Percentiles rank a stretch among this genome's conserved stretches.
phyloP scores from a whole-genome alignment of 2,888 invertebrate species.

The Drosophila sordidapex region DNA sequence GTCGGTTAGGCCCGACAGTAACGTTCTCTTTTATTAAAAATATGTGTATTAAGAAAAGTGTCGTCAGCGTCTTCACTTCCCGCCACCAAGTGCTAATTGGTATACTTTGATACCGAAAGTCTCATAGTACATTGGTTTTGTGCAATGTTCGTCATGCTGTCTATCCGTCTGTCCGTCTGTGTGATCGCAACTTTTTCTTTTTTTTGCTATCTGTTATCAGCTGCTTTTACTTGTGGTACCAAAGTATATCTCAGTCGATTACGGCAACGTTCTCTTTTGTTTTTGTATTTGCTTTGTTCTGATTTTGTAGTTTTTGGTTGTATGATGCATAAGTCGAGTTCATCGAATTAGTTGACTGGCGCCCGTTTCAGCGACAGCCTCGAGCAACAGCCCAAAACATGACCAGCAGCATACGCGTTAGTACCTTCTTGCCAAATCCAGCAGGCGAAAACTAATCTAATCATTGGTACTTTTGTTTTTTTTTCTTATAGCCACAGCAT shows the following conservation, averaged over 20 bases:
- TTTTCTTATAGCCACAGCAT: conserved; percentile 42
- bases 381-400: conserved; percentile 23
- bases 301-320: conserved; percentile 19
- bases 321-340: conserved; percentile 24
- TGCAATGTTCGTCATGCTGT: background rate
- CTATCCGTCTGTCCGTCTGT: too few relatives aligned
- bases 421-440: background rate
- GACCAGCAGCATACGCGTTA: conserved; percentile 21
- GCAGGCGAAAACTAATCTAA: background rate
- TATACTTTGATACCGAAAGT: too few relatives aligned
- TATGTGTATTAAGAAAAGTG: background rate
- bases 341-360: conserved; percentile 37
- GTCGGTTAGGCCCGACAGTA: background rate
- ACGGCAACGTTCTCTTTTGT: background rate
- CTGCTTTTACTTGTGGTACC: too few relatives aligned
- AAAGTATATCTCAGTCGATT: too few relatives aligned
- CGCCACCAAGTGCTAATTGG: conserved; percentile 38
- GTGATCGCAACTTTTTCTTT: too few relatives aligned
- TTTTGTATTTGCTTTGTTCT: background rate
- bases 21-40: background rate
- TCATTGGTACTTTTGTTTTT: background rate
- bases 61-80: conserved; percentile 11
- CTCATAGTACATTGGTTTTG: background rate
- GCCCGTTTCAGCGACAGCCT: conserved; percentile 25
- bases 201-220: too few relatives aligned